Base-by-base conservation (phyloP, 2,113 vertebrate genomes). In the Xiphias gladius region DNA sequence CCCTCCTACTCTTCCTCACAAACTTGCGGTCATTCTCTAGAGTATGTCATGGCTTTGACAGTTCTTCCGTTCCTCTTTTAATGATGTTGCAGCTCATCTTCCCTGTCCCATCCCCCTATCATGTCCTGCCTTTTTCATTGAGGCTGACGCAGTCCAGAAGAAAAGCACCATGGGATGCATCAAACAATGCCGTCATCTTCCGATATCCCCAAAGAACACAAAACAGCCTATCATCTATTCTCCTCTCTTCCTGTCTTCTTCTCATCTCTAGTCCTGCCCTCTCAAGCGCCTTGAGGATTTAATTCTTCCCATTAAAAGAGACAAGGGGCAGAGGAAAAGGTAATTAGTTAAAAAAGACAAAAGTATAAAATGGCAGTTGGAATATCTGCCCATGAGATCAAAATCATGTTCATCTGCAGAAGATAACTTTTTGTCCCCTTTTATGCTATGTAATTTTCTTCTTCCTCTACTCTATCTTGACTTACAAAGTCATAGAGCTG, bases 91-190 rank as follows among this genome's bases (percentile, higher is more conserved):
- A 41, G 55, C 70, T 90, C 73, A 37, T 73, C 73, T 50, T 75
- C 65, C 59, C 19, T 5, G 17, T 65, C 64, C 83, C 46, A 19
- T 62, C 55, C 61, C n/a, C 66, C 52, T 26, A 16, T 68, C 57
- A 61, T 39, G 52, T 67, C 50, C 4, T 68, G 61, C 59, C 11
- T 52, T 57, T 73, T 85, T 78, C 76, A 72, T 2, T 4, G 61
- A 79, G 57, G 74, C 55, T 86, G 86, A 93, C 84, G 83, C 28
- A 87, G 83, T 94, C 91, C 91, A 92, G 90, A 86, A 58, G 79
- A 84, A 88, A 86, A 92, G 90, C 90, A 93, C 91, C 89, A 76
- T 86, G 84, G 89, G 86, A 88, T 82, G 87, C 86, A 82, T 88
- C 89, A 85, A 81, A 83, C 79, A 24, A 70, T 52, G 14, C 59